These are phyloP conservation scores for Hippoglossus stenolepis DNA, from an alignment of 2,113 vertebrate genomes.

Conservation along the genomic window DNA sequence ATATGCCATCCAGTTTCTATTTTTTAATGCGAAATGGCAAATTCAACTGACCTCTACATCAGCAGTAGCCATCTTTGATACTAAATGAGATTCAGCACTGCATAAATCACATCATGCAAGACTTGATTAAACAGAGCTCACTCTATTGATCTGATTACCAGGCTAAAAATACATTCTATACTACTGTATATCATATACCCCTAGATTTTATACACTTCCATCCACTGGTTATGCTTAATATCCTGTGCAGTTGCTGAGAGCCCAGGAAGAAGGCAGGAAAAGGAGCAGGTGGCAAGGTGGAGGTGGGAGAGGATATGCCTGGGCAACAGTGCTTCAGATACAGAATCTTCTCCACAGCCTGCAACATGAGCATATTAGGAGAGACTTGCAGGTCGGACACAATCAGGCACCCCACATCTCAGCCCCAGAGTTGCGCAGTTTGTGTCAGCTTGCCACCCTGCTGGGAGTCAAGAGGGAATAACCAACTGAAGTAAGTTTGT, in stretches of 20 bases:
- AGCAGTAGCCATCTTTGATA: no score
- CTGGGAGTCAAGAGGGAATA: constrained; percentile 86
- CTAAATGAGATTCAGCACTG: no score
- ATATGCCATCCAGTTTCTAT: no score
- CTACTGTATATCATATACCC: no score
- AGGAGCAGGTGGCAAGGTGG: constrained; percentile 86
- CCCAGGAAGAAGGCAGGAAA: constrained; percentile 89
- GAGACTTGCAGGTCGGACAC: constrained; percentile 85
- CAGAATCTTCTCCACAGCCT: constrained; percentile 91
- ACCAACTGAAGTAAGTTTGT: constrained; percentile 82
- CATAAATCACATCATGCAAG: background rate
- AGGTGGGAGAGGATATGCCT: constrained; percentile 89
- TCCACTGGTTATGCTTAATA: no score
- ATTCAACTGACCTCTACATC: no score
- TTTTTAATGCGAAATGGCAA: no score
- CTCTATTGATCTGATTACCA: no score
- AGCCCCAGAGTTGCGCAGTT: constrained; percentile 86
- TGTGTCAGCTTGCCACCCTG: constrained; percentile 88
- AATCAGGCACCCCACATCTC: constrained; percentile 87
- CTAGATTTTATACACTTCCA: no score
- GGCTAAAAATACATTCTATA: no score
- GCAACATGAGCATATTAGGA: constrained; percentile 87
- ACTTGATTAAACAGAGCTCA: background rate
- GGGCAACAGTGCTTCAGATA: constrained; percentile 87
- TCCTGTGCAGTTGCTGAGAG: constrained; percentile 88